Percentiles rank a stretch among this genome's conserved stretches.
Conservation (phyloP, 2,888 invertebrate species). For the Altica lythri region DNA sequence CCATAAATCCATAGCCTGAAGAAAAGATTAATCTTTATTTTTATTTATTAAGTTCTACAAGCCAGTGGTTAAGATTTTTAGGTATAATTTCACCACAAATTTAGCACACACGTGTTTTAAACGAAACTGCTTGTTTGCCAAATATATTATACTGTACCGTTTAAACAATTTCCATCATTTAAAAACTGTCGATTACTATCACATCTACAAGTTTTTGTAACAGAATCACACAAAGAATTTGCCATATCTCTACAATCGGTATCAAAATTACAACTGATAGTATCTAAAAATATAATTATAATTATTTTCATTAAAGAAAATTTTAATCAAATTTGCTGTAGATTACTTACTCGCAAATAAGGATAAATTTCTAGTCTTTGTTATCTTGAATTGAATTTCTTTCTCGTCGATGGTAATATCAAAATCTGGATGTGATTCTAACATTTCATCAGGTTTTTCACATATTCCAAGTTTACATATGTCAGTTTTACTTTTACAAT, state of each 20-base stretch:
- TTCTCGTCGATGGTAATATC: background rate
- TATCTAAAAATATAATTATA: conserved; percentile 14
- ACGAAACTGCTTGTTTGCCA: no score
- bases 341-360: background rate
- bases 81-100: no score
- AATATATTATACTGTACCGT: conserved; percentile 17
- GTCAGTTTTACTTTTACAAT: conserved; percentile 28
- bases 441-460: background rate
- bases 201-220: conserved; percentile 29
- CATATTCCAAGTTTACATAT: conserved; percentile 40
- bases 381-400: background rate
- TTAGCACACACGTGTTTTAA: no score
- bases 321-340: background rate
- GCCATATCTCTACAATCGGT: conserved; percentile 31
- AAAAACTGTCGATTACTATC: conserved; percentile 14
- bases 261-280: conserved; percentile 25
- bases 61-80: no score
- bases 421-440: background rate
- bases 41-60: no score
- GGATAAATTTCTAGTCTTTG: background rate
- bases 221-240: conserved; percentile 33
- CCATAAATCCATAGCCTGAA: no score
- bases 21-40: no score
- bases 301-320: background rate
- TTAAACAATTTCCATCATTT: conserved; percentile 27